These are phyloP conservation scores for Anthonomus grandis DNA, from an alignment of 1,140 invertebrate genomes.

Conservation along the genomic window DNA sequence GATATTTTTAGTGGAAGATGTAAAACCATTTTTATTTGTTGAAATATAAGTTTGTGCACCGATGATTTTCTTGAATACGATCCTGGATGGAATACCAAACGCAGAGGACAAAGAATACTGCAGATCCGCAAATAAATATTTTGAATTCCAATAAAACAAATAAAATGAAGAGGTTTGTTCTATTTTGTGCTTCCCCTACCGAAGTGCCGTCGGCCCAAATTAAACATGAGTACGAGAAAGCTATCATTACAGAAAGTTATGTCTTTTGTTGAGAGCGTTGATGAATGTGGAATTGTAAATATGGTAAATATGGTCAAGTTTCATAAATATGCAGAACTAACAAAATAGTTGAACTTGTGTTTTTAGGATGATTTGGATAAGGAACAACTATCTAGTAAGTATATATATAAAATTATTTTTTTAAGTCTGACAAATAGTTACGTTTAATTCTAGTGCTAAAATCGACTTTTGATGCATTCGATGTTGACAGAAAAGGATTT, in stretches of 20 bases:
- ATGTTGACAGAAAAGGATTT: constrained; percentile 70
- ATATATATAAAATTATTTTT: constrained; percentile 5
- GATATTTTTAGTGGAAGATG: no score
- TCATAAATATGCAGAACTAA: constrained; percentile 39
- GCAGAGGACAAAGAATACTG: constrained; percentile 11
- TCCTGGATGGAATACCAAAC: constrained; percentile 2
- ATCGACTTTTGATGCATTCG: constrained; percentile 77
- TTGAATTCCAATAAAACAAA: constrained; percentile 19
- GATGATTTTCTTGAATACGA: no score
- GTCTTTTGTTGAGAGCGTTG: constrained; percentile 27
- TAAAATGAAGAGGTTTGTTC: constrained; percentile 22
- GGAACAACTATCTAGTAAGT: constrained; percentile 64
- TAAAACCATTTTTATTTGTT: no score
- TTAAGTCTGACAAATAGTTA: constrained; percentile 9
- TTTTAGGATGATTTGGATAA: constrained; percentile 63
- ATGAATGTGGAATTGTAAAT: constrained; percentile 22
- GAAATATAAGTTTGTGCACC: no score
- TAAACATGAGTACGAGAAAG: constrained; percentile 21
- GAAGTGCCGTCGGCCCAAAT: constrained; percentile 10
- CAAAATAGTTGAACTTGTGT: constrained; percentile 7
- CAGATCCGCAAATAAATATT: constrained; percentile 18
- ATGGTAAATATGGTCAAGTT: constrained; percentile 20
- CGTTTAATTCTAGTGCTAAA: constrained; percentile 59
- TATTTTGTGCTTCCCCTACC: constrained; percentile 24
- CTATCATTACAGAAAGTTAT: constrained; percentile 26